Percentiles rank a stretch among this genome's conserved stretches.
Evolutionary conservation across 2,888 invertebrate genomes (phyloP).

Genomic region (Chydorus sphaericus): DNA sequence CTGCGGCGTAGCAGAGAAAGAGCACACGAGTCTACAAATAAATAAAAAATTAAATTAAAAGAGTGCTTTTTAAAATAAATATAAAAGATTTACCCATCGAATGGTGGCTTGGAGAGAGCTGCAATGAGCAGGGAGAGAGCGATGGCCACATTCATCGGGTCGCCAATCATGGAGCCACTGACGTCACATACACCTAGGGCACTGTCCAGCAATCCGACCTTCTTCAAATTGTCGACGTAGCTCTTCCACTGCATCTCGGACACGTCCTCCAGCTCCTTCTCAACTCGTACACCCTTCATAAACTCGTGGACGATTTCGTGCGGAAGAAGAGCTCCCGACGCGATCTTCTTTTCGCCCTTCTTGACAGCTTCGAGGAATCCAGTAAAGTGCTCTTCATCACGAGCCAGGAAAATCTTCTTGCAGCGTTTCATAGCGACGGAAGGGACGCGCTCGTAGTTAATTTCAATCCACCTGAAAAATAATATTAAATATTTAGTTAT

Average conservation of each 20-base stretch:
- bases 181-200: slow-evolving; percentile 19
- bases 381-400: slow-evolving; percentile 16
- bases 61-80: too few relatives aligned
- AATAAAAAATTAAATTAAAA: too few relatives aligned
- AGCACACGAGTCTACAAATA: slow-evolving; percentile 12
- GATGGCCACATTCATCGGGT: too few relatives aligned
- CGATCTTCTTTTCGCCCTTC: slow-evolving; percentile 16
- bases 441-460: slow-evolving; percentile 18
- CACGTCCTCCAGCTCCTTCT: slow-evolving; percentile 3
- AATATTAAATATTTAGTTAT: too few relatives aligned
- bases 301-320: slow-evolving; percentile 16
- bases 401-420: slow-evolving; percentile 14
- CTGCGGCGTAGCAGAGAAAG: slow-evolving; percentile 16
- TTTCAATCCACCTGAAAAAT: slow-evolving; percentile 17
- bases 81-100: too few relatives aligned
- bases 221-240: slow-evolving; percentile 17
- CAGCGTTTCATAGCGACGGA: slow-evolving; percentile 18
- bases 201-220: slow-evolving; percentile 15
- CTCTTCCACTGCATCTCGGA: slow-evolving; percentile 18
- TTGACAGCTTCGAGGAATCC: slow-evolving; percentile 11
- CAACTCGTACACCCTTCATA: not conserved
- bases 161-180: slow-evolving; percentile 18
- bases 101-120: too few relatives aligned
- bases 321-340: slow-evolving; percentile 19
- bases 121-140: too few relatives aligned